Evolutionary conservation across 2,113 vertebrate species (phyloP), one percentile per base, ranked within the genome.

Genomic region (Arvicanthis niloticus): DNA sequence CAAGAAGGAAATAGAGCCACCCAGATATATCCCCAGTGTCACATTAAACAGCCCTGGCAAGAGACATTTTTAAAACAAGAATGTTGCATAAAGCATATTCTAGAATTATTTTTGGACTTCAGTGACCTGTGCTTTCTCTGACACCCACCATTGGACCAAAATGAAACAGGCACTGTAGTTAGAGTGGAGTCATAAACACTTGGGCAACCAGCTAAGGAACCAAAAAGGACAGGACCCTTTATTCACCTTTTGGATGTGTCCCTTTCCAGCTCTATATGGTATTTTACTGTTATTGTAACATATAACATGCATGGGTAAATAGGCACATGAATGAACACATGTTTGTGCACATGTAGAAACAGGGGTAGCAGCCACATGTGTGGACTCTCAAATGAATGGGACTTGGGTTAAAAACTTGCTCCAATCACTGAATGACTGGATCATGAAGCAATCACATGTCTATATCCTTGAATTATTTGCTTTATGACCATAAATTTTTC

Each of bases 31-130:
- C 16, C 65, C 17, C 45, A n/a, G 22, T 51, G 19, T 40, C 58
- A 40, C 40, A 48, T 53, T 81, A 58, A 93, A 72, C 11, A n/a
- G n/a, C 60, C 37, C 8, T 48, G 21, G 75, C 10, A 77, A 72
- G 45, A 67, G 56, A 92, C 88, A 17, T 82, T 94, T 70, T 62
- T 11, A 45, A 31, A 91, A 72, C 60, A 94, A 56, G 34, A 76
- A 58, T 65, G 42, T 31, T 68, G n/a, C 15, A 58, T n/a, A 70
- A 88, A 85, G 91, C 51, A 76, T 26, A 19, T 88, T 91, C n/a
- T 58, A 2, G 7, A 48, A 56, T 88, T 95, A 92, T 48, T 93
- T 97, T 68, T 60, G 81, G 88, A 89, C 94, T 84, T 92, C 85
- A 65, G 53, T 91, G 90, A 95, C 70, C 65, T 65, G 3, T 94